Evolutionary conservation across 1,140 invertebrate genomes (phyloP).

Genomic region (Tribolium castaneum): DNA sequence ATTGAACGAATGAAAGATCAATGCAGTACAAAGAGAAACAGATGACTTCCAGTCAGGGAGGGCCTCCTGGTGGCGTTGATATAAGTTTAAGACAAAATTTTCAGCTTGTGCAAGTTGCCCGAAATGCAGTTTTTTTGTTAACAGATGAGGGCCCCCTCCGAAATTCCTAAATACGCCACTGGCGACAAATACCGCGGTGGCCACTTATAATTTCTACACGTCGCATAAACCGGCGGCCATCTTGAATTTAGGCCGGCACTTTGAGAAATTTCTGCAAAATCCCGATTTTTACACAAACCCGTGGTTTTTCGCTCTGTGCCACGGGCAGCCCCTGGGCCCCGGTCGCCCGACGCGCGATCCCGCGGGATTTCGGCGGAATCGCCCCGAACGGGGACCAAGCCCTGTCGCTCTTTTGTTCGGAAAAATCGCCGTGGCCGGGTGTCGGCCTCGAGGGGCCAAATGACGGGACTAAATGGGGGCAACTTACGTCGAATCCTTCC

Average conservation of each 20-base stretch:
- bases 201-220: constrained; percentile 53
- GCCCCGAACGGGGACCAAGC: constrained; percentile 39
- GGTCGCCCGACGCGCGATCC: background rate
- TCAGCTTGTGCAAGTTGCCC: too few relatives aligned
- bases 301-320: background rate
- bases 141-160: too few relatives aligned
- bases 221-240: constrained; percentile 54
- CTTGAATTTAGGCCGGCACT: constrained; percentile 56
- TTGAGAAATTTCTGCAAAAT: constrained; percentile 6
- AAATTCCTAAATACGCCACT: background rate
- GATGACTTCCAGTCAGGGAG: too few relatives aligned
- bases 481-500: constrained; percentile 90
- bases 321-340: background rate
- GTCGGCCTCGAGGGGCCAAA: background rate
- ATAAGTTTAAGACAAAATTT: too few relatives aligned
- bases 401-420: constrained; percentile 47
- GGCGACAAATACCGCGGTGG: constrained; percentile 43
- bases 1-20: too few relatives aligned
- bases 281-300: constrained; percentile 30
- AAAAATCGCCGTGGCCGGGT: background rate
- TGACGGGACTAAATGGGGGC: too few relatives aligned
- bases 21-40: too few relatives aligned
- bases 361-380: background rate
- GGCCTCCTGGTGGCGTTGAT: too few relatives aligned
- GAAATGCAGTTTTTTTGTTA: too few relatives aligned